A percentile compares a stretch with the other conserved stretches of the same genome.
Conservation (phyloP, 2,797 vertebrate species). For the Huso huso region DNA sequence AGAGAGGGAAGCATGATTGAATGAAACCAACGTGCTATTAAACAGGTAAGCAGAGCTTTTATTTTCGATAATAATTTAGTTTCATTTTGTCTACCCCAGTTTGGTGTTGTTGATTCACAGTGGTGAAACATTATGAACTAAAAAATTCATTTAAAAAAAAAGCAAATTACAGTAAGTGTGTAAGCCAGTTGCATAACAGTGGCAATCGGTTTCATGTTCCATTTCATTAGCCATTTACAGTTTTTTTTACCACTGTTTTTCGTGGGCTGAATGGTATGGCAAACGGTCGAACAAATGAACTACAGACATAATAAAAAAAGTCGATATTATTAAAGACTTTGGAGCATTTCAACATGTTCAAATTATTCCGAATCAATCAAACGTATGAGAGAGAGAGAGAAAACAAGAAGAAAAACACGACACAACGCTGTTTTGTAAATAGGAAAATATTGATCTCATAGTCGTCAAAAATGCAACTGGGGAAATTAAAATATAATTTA, state of each 20-base stretch:
- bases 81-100: slow-evolving; percentile 8
- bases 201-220: slow-evolving; percentile 29
- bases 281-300: neutral
- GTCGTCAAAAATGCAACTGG: too few species aligned
- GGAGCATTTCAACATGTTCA: too few species aligned
- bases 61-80: neutral
- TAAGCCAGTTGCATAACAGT: slow-evolving; percentile 54
- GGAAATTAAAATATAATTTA: too few species aligned
- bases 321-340: too few species aligned
- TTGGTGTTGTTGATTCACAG: slow-evolving; percentile 1
- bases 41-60: slow-evolving; percentile 48
- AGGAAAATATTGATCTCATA: too few species aligned
- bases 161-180: slow-evolving; percentile 17
- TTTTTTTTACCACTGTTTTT: neutral
- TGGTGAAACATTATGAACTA: slow-evolving; percentile 7
- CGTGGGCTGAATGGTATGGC: neutral
- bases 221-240: slow-evolving; percentile 22
- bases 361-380: too few species aligned
- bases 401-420: too few species aligned
- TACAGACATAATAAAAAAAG: too few species aligned
- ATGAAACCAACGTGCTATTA: slow-evolving; percentile 50
- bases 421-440: too few species aligned
- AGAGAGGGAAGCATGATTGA: slow-evolving; percentile 52
- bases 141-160: slow-evolving; percentile 5
- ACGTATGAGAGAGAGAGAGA: too few species aligned